These are phyloP conservation scores for Gallinago undulata DNA, from an alignment of 2,113 vertebrate species.

Conservation along the genomic window DNA sequence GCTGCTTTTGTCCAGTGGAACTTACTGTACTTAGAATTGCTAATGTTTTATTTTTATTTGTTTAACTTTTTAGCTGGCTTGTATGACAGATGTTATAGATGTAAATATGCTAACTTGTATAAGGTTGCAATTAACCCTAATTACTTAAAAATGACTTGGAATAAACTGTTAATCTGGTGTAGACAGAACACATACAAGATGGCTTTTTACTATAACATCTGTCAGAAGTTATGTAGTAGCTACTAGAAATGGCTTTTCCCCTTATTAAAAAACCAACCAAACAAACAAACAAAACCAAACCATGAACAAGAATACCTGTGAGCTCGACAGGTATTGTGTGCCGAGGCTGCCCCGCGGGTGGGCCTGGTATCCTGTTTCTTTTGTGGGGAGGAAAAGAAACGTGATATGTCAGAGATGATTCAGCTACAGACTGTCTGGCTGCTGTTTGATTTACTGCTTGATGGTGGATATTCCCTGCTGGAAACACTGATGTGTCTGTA, in stretches of 20 bases:
- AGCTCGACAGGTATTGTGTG: not conserved
- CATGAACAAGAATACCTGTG: not conserved
- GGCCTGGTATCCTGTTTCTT: not conserved
- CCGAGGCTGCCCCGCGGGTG: not conserved
- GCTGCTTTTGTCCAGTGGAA: slow-evolving; percentile 22
- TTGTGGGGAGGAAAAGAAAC: not conserved
- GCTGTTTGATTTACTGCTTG: slow-evolving; percentile 8
- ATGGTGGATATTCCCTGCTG: slow-evolving; percentile 7
- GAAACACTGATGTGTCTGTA: slow-evolving; percentile 30
- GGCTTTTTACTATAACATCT: slow-evolving; percentile 5
- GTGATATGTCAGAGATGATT: not conserved
- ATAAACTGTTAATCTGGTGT: not conserved
- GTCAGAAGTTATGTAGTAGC: not conserved
- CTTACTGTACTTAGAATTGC: not conserved
- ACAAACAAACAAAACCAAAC: not conserved
- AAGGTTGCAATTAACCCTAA: not conserved
- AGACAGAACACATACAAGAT: not conserved
- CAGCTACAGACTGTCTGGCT: not conserved
- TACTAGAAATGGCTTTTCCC: not conserved
- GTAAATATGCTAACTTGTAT: not conserved
- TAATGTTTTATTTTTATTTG: not conserved
- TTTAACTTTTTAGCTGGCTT: not conserved
- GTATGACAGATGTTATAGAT: not conserved
- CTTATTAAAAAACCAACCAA: not conserved
- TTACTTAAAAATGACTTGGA: not conserved